Conservation (phyloP, 2,797 vertebrate genomes). For the Sebastes iracundus region DNA sequence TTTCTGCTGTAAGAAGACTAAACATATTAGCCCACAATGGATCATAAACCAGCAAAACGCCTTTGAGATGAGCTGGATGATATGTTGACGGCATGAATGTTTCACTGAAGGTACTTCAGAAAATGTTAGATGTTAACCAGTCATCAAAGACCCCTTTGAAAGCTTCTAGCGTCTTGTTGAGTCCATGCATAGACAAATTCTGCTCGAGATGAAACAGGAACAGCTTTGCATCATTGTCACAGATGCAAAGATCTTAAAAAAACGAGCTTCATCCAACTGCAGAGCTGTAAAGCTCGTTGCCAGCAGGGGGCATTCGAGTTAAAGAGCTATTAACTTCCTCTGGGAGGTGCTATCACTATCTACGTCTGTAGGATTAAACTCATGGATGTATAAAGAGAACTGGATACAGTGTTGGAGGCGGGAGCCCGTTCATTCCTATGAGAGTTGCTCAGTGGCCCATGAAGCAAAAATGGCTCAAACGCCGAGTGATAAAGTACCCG, state of each 20-base stretch:
- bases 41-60: conserved; percentile 8
- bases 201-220: conserved; percentile 31
- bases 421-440: neutral
- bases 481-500: neutral
- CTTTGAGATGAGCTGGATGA: conserved; percentile 19
- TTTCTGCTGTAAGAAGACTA: conserved; percentile 1
- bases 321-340: conserved; percentile 7
- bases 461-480: neutral
- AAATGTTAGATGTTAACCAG: conserved; percentile 29
- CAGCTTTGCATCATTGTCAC: conserved; percentile 22
- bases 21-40: conserved; percentile 2
- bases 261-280: neutral
- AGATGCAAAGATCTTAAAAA: conserved; percentile 32
- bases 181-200: conserved; percentile 6
- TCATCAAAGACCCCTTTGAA: conserved; percentile 44
- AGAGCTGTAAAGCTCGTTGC: neutral
- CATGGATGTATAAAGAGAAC: neutral
- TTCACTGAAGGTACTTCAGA: conserved; percentile 29
- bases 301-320: neutral
- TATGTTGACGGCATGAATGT: conserved; percentile 17
- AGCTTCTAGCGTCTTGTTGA: conserved; percentile 19
- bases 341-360: neutral
- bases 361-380: neutral
- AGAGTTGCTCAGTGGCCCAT: neutral
- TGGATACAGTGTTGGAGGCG: neutral